Conservation (phyloP, 2,797 vertebrate genomes). For the Nothura maculosa region DNA sequence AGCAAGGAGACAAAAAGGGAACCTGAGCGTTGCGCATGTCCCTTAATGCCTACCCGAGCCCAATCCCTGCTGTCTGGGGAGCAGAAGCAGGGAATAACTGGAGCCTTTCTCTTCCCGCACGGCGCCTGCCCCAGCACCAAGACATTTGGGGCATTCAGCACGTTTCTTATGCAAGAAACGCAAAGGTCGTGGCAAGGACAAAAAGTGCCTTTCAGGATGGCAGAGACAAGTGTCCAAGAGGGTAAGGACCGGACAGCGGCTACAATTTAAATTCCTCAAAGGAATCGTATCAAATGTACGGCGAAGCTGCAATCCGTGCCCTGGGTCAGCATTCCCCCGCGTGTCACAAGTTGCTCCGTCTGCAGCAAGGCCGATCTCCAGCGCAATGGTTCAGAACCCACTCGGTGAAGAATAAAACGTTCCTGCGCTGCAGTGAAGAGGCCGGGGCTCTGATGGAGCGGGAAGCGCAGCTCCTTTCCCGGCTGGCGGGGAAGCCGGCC, state of each 20-base stretch:
- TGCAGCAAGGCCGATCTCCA: not conserved
- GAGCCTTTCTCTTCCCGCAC: not conserved
- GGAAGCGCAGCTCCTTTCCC: too few relatives aligned
- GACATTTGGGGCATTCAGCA: not conserved
- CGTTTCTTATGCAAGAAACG: not conserved
- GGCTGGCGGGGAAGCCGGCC: too few relatives aligned
- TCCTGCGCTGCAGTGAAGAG: not conserved
- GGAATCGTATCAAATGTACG: accelerated
- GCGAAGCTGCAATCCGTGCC: not conserved
- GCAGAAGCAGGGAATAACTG: not conserved
- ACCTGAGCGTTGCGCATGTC: not conserved
- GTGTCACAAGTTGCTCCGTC: not conserved
- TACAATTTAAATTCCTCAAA: not conserved
- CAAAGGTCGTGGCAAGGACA: not conserved
- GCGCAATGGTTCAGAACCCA: not conserved
- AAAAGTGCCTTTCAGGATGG: not conserved
- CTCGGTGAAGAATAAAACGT: not conserved
- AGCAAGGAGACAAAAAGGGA: not conserved
- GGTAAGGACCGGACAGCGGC: not conserved
- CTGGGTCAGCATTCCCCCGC: not conserved
- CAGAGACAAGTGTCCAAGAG: not conserved
- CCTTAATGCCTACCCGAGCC: not conserved
- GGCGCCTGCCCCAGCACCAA: too few relatives aligned
- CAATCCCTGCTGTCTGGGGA: not conserved
- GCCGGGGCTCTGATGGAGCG: not conserved